Conservation (phyloP, 2,113 vertebrate species). For the Semicossyphus pulcher region DNA sequence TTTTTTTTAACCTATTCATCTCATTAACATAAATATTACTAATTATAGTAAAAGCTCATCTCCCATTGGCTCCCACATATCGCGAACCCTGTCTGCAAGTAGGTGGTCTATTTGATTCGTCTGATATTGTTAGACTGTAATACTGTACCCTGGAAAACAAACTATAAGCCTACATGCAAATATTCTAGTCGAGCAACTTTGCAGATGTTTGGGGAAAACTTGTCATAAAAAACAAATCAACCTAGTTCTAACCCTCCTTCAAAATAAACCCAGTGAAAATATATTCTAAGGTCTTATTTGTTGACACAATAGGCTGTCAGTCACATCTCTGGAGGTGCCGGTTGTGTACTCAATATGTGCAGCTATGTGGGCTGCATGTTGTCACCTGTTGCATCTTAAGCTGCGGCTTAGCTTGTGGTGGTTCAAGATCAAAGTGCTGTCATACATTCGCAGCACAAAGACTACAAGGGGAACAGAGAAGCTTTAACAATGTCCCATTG, state of each 20-base stretch:
- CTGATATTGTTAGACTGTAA: neutral
- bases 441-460: constrained; percentile 21
- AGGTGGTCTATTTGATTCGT: too few relatives aligned
- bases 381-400: constrained; percentile 46
- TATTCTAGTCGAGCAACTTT: neutral
- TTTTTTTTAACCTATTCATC: too few relatives aligned
- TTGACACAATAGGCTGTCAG: constrained; percentile 27
- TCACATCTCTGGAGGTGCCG: constrained; percentile 7
- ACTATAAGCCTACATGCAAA: neutral
- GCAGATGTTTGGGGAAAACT: neutral
- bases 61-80: too few relatives aligned
- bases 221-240: constrained; percentile 5
- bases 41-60: too few relatives aligned
- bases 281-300: neutral
- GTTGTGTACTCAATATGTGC: constrained; percentile 3
- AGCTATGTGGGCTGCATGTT: constrained; percentile 24
- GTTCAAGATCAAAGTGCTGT: constrained; percentile 46
- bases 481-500: constrained; percentile 37
- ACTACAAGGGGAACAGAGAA: constrained; percentile 14
- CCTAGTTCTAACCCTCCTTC: neutral
- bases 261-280: neutral
- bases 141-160: neutral
- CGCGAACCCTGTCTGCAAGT: too few relatives aligned
- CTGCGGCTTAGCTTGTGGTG: constrained; percentile 32
- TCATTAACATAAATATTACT: too few relatives aligned